phyloP scores from a whole-genome alignment of 2,113 vertebrate species.

The Bagarius yarrelli region DNA sequence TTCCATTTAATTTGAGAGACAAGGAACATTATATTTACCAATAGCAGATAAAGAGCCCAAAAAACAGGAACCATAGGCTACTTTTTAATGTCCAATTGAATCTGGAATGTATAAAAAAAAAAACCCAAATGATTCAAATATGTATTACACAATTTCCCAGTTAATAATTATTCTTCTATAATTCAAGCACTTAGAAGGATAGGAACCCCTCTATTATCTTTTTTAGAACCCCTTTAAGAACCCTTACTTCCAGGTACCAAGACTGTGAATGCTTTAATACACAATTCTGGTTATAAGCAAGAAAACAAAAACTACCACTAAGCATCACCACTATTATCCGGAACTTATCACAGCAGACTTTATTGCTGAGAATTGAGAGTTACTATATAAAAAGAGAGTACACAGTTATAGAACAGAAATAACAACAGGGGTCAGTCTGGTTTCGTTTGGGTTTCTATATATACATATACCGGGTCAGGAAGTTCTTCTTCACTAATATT shows the following conservation, averaged over 20 bases:
- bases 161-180: background rate
- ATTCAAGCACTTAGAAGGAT: background rate
- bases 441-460: too few species aligned
- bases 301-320: background rate
- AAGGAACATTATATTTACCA: background rate
- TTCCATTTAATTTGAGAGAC: background rate
- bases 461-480: too few species aligned
- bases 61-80: background rate
- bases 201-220: background rate
- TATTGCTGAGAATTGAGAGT: background rate
- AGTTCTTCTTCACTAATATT: too few species aligned
- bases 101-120: background rate
- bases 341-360: background rate
- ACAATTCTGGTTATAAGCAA: background rate
- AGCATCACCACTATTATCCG: background rate
- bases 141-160: background rate
- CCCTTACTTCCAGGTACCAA: background rate
- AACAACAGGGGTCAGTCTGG: too few species aligned
- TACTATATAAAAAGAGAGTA: too few species aligned
- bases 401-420: too few species aligned
- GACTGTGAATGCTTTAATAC: background rate
- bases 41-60: background rate
- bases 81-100: background rate
- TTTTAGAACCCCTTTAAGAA: background rate
- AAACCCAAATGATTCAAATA: background rate